Conservation (phyloP, 2,113 vertebrate species). For the Dendrocopos noguchii region DNA sequence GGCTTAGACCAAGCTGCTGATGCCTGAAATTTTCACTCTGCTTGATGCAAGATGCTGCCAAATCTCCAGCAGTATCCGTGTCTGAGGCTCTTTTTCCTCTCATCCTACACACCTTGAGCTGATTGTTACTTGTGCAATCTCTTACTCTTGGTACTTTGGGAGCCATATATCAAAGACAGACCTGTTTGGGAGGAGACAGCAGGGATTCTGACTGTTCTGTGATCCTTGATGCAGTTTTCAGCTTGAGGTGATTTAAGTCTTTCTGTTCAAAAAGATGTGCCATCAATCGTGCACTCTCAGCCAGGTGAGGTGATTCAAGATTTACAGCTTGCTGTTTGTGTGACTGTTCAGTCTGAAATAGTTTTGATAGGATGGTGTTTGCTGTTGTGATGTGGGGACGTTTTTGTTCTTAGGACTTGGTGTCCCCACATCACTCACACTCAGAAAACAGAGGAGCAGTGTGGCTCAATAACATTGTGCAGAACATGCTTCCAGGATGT, state of each 20-base stretch:
- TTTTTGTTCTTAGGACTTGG: background rate
- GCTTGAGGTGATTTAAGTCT: background rate
- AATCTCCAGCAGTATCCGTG: background rate
- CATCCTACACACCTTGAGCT: conserved; percentile 26
- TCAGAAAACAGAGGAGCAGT: background rate
- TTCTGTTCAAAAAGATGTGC: background rate
- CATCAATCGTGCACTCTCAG: background rate
- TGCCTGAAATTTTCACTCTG: conserved; percentile 45
- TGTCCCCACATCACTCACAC: rapidly evolving
- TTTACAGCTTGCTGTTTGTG: background rate
- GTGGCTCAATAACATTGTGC: background rate
- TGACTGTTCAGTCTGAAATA: background rate
- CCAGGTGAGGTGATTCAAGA: background rate
- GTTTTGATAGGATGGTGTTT: background rate
- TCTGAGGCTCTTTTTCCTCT: background rate
- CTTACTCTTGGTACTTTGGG: background rate
- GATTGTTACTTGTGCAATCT: background rate
- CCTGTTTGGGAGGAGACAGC: background rate
- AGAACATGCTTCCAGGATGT: background rate
- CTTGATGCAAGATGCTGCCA: background rate
- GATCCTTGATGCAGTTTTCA: conserved; percentile 12
- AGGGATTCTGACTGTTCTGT: background rate
- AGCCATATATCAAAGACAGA: background rate
- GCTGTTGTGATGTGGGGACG: background rate
- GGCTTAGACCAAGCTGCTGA: conserved; percentile 43